phyloP scores from a whole-genome alignment of 2,888 invertebrate species.

The Euplagia quadripunctaria region DNA sequence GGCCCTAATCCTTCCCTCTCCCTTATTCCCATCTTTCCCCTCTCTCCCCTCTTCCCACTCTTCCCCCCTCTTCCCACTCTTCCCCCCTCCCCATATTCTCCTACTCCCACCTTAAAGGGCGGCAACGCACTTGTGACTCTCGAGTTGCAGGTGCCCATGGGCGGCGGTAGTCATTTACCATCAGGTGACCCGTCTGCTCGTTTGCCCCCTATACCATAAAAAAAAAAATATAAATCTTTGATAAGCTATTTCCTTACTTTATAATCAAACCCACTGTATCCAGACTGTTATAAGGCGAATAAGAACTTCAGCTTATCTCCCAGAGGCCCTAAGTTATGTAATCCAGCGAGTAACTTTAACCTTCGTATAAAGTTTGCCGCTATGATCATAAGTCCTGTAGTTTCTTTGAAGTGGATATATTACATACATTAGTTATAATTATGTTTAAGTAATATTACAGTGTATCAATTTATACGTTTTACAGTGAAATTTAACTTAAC shows the following conservation, averaged over 20 bases:
- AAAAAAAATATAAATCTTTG: too few species aligned
- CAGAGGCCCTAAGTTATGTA: constrained; percentile 13
- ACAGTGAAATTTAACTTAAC: neutral
- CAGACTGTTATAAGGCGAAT: neutral
- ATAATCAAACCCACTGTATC: neutral
- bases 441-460: neutral
- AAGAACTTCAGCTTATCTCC: neutral
- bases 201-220: too few species aligned
- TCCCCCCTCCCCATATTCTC: too few species aligned
- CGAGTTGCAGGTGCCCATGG: too few species aligned
- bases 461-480: neutral
- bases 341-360: constrained; percentile 15
- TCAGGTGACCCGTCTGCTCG: too few species aligned
- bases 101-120: too few species aligned
- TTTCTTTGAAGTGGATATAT: constrained; percentile 9
- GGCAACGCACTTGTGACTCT: too few species aligned
- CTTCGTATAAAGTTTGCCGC: constrained; percentile 9
- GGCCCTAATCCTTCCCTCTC: too few species aligned
- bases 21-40: too few species aligned
- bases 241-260: neutral
- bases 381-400: constrained; percentile 18
- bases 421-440: constrained; percentile 3
- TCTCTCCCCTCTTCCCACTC: too few species aligned
- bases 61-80: too few species aligned
- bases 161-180: too few species aligned